Percentiles rank a stretch among this genome's conserved stretches.
Evolutionary conservation across 2,797 vertebrate genomes (phyloP).

Genomic region (Poecilia wingei): DNA sequence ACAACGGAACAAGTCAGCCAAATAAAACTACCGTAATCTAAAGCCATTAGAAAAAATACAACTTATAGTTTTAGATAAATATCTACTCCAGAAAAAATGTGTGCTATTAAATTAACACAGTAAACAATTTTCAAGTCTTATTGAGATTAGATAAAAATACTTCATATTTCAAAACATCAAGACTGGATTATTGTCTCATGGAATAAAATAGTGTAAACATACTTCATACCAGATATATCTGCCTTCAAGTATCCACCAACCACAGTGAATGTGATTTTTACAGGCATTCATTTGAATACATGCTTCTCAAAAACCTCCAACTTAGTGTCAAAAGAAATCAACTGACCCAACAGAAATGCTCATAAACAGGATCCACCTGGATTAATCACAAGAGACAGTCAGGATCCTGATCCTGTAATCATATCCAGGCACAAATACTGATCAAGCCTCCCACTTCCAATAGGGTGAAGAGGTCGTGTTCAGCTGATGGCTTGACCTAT

Average conservation of each 20-base stretch:
- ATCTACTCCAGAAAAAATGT: background rate
- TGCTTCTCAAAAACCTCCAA: background rate
- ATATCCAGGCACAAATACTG: background rate
- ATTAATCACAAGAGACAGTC: background rate
- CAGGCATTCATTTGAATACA: background rate
- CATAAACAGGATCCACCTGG: background rate
- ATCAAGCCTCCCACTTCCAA: background rate
- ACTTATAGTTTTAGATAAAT: background rate
- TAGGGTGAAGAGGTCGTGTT: background rate
- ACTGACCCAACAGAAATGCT: background rate
- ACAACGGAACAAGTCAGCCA: background rate
- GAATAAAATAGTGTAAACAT: background rate
- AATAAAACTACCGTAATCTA: background rate
- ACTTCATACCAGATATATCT: background rate
- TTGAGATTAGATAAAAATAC: background rate
- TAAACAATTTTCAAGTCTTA: background rate
- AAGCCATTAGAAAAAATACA: background rate
- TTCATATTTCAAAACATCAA: background rate
- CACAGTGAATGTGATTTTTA: background rate
- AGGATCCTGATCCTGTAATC: background rate
- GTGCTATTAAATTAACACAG: background rate
- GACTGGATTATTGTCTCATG: background rate
- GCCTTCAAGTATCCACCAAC: constrained; percentile 1
- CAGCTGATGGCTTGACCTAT: constrained; percentile 12
- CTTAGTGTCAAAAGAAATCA: background rate